Conservation (phyloP, 2,888 invertebrate species). For the Pollenia amentaria region DNA sequence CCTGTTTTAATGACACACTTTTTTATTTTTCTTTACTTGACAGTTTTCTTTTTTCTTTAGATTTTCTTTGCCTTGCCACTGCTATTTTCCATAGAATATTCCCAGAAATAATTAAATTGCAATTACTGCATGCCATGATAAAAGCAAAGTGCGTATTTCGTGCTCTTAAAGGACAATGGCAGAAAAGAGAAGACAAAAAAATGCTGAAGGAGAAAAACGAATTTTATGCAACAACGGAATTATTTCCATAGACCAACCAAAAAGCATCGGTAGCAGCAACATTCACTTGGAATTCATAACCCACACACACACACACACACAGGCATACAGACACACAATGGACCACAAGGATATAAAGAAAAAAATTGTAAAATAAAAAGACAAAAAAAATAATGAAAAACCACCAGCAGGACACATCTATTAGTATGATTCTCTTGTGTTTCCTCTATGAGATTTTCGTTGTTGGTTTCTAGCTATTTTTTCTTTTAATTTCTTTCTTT, state of each 20-base stretch:
- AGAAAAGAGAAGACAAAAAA: neutral
- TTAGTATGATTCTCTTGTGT: slow-evolving; percentile 64
- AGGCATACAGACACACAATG: neutral
- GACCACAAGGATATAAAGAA: slow-evolving; percentile 24
- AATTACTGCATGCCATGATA: slow-evolving; percentile 57
- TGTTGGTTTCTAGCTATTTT: slow-evolving; percentile 40
- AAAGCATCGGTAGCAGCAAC: slow-evolving; percentile 19
- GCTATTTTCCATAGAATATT: slow-evolving; percentile 26
- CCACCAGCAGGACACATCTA: slow-evolving; percentile 58
- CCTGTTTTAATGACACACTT: slow-evolving; percentile 44
- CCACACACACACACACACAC: neutral
- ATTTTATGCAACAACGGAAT: slow-evolving; percentile 40
- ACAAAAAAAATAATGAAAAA: slow-evolving; percentile 36
- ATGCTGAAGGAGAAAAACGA: slow-evolving; percentile 17
- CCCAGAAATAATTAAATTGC: slow-evolving; percentile 67
- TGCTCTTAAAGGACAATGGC: slow-evolving; percentile 16
- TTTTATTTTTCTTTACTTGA: neutral
- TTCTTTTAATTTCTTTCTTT: neutral
- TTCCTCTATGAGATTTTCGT: slow-evolving; percentile 63
- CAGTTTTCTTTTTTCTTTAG: neutral
- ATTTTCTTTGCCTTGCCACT: neutral
- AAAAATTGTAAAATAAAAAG: slow-evolving; percentile 1
- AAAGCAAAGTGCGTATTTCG: slow-evolving; percentile 46
- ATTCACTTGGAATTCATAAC: slow-evolving; percentile 22
- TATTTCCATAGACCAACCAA: slow-evolving; percentile 26